Evolutionary conservation across 2,113 vertebrate species (phyloP).

Genomic region (Notiomystis cincta): DNA sequence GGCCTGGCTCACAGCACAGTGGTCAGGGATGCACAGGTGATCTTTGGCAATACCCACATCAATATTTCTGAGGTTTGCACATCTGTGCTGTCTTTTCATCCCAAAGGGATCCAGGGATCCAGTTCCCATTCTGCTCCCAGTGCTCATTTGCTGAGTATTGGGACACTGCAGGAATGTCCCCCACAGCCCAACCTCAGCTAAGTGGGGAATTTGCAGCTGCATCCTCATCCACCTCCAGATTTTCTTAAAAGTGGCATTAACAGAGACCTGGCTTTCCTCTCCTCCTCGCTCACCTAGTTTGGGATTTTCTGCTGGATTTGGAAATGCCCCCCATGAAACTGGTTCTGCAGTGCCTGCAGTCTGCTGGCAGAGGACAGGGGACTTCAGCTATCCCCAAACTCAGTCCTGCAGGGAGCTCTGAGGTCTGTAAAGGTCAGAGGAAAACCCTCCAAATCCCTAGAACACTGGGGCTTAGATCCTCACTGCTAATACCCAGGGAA

Average conservation of each 20-base stretch:
- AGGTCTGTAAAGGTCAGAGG: neutral
- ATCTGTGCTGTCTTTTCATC: neutral
- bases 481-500: neutral
- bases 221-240: neutral
- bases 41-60: neutral
- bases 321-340: neutral
- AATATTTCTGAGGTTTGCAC: neutral
- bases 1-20: neutral
- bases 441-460: neutral
- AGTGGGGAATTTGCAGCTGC: neutral
- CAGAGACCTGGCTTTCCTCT: neutral
- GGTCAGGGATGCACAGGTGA: neutral
- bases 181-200: neutral
- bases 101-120: neutral
- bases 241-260: neutral
- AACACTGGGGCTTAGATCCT: neutral
- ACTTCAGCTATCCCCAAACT: neutral
- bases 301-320: neutral
- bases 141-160: neutral
- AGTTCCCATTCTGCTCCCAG: neutral
- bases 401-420: neutral
- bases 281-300: neutral
- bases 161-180: neutral
- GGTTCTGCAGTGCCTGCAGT: neutral
- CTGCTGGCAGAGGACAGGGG: neutral